Conservation (phyloP, 2,113 vertebrate species). For the Diphyllodes magnificus region DNA sequence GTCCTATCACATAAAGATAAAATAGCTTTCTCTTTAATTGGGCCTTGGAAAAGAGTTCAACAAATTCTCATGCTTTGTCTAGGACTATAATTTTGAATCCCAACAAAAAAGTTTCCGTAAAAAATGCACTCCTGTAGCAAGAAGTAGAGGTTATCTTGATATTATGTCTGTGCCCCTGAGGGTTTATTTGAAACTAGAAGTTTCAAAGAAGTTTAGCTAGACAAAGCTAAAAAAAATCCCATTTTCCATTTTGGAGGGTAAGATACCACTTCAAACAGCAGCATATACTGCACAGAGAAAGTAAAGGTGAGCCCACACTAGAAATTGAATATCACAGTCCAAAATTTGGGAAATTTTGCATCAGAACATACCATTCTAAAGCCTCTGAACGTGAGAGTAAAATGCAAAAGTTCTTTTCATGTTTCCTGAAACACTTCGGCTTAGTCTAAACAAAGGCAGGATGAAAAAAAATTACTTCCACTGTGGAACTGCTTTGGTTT, state of each 20-base stretch:
- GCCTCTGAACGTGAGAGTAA: not conserved
- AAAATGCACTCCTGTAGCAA: not conserved
- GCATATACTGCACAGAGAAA: not conserved
- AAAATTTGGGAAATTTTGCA: not conserved
- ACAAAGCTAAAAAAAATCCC: not conserved
- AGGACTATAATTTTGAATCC: not conserved
- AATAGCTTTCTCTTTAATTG: not conserved
- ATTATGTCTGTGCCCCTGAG: not conserved
- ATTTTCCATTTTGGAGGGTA: not conserved
- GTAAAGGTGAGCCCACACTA: not conserved
- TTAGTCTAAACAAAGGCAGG: not conserved
- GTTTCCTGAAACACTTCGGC: not conserved
- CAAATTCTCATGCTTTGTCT: not conserved
- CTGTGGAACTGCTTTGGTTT: not conserved
- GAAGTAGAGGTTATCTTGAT: not conserved
- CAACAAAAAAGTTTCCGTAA: not conserved
- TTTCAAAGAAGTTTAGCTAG: not conserved
- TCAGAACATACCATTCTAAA: not conserved
- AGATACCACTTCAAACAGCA: not conserved
- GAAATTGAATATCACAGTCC: not conserved
- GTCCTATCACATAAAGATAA: not conserved
- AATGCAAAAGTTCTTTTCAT: not conserved
- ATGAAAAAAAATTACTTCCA: not conserved
- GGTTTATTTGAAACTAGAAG: not conserved
- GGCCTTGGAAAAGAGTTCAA: not conserved